Evolutionary conservation across 2,888 invertebrate species (phyloP).

Genomic region (Phrixothrix hirtus): DNA sequence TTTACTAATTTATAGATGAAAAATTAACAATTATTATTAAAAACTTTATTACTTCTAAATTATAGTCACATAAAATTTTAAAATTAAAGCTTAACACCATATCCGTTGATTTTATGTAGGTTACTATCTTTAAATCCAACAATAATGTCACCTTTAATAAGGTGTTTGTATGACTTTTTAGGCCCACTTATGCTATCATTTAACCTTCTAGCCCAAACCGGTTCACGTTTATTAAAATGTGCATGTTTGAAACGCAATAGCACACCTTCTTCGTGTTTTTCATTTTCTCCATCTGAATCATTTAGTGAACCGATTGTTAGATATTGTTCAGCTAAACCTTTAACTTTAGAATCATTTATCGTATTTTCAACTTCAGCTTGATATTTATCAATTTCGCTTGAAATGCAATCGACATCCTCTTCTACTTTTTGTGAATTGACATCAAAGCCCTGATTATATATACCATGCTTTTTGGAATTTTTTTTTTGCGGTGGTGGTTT

Average conservation of each 20-base stretch:
- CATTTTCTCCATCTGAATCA: constrained; percentile 41
- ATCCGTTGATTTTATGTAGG: constrained; percentile 50
- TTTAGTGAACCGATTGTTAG: constrained; percentile 46
- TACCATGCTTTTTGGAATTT: constrained; percentile 20
- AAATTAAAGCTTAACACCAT: constrained; percentile 32
- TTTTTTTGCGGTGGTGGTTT: neutral
- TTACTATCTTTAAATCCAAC: constrained; percentile 48
- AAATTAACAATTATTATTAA: too few species aligned
- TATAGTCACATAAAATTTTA: neutral
- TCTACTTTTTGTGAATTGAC: constrained; percentile 35
- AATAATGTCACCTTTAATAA: constrained; percentile 51
- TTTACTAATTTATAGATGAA: neutral
- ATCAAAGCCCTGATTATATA: constrained; percentile 44
- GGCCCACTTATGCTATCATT: constrained; percentile 28
- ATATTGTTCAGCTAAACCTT: constrained; percentile 15
- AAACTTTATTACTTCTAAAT: too few species aligned
- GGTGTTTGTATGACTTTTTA: constrained; percentile 48
- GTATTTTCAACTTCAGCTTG: constrained; percentile 54
- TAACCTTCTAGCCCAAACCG: constrained; percentile 34
- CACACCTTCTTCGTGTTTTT: constrained; percentile 40
- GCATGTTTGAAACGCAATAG: constrained; percentile 47
- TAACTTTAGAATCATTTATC: constrained; percentile 48
- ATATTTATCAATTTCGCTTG: constrained; percentile 46
- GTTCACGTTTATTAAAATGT: constrained; percentile 36
- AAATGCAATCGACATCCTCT: constrained; percentile 43